Evolutionary conservation across 1,140 invertebrate species (phyloP).

Genomic region (Lepidotrigona ventralis): DNA sequence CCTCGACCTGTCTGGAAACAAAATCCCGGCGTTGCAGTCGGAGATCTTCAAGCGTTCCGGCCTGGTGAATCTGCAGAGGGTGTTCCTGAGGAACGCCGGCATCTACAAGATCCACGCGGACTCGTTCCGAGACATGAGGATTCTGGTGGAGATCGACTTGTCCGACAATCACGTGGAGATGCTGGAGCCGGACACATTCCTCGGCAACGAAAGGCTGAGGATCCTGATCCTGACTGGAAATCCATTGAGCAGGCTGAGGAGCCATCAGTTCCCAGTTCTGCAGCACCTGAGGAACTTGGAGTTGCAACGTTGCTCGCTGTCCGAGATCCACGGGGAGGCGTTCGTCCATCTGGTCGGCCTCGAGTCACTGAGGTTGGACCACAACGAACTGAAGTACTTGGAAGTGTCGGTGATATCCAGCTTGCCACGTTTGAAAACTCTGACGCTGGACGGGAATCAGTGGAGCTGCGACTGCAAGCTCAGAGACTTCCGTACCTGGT

Average conservation of each 20-base stretch:
- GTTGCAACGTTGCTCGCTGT: slow-evolving; percentile 88
- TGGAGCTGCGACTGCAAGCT: slow-evolving; percentile 94
- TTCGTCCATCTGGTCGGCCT: slow-evolving; percentile 85
- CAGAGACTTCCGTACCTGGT: slow-evolving; percentile 90
- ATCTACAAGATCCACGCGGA: slow-evolving; percentile 88
- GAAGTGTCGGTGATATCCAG: slow-evolving; percentile 84
- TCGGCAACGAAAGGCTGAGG: slow-evolving; percentile 86
- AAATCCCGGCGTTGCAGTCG: slow-evolving; percentile 86
- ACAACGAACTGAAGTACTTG: slow-evolving; percentile 85
- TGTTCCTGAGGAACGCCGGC: slow-evolving; percentile 88
- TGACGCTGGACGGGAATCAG: slow-evolving; percentile 91
- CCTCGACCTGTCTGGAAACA: slow-evolving; percentile 90
- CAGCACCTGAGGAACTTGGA: slow-evolving; percentile 87
- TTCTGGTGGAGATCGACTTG: slow-evolving; percentile 92
- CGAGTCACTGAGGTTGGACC: slow-evolving; percentile 86
- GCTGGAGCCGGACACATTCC: slow-evolving; percentile 87
- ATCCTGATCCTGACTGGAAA: slow-evolving; percentile 87
- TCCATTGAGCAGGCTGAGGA: slow-evolving; percentile 83
- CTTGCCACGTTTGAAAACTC: slow-evolving; percentile 86
- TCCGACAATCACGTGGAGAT: slow-evolving; percentile 86
- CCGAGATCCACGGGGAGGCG: slow-evolving; percentile 85
- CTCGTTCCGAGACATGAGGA: slow-evolving; percentile 92
- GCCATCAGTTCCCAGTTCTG: slow-evolving; percentile 86
- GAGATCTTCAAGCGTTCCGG: slow-evolving; percentile 90
- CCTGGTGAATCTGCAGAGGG: slow-evolving; percentile 90